phyloP scores from a whole-genome alignment of 1,140 invertebrate genomes.

The roundworm (Caenorhabditis elegans) region WBcel235 BX284604.4:11679501-11680000 shows the following conservation, averaged over 20 bases:
- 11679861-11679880: conserved; percentile 43
- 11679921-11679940: conserved; percentile 51
- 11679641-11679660: conserved; percentile 45
- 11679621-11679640: conserved; percentile 35
- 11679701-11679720: conserved; percentile 50
- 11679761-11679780: conserved; percentile 42
- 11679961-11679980: conserved; percentile 47
- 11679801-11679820: conserved; percentile 47
- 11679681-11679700: conserved; percentile 23
- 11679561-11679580: conserved; percentile 46
- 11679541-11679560: conserved; percentile 51
- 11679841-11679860: conserved; percentile 32
- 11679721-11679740: conserved; percentile 45
- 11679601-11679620: conserved; percentile 38
- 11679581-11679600: conserved; percentile 42
- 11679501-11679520: conserved; percentile 44
- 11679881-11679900: conserved; percentile 42
- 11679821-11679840: conserved; percentile 46
- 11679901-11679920: conserved; percentile 49
- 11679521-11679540: conserved; percentile 48
- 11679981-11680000: conserved; percentile 44
- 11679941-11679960: conserved; percentile 48
- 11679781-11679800: conserved; percentile 47
- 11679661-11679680: not conserved
- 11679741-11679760: conserved; percentile 39